These are phyloP conservation scores for Drosophila insularis DNA, from an alignment of 1,140 invertebrate genomes.

Conservation along the genomic window DNA sequence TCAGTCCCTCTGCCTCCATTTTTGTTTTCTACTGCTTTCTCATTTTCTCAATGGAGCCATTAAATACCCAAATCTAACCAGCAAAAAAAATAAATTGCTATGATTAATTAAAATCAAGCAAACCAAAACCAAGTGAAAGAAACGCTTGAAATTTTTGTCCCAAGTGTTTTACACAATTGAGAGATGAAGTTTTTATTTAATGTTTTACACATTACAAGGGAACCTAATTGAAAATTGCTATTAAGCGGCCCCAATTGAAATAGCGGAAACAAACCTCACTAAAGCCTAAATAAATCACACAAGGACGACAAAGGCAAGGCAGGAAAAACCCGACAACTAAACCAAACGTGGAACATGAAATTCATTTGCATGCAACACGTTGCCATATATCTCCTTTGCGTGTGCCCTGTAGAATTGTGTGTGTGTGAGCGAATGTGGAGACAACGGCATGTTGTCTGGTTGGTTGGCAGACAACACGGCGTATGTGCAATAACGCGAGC, in stretches of 20 bases:
- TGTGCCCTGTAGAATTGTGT: neutral
- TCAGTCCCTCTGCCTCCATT: neutral
- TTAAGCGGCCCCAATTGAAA: conserved; percentile 32
- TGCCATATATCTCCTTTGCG: conserved; percentile 40
- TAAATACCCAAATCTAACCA: neutral
- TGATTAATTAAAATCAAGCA: conserved; percentile 1
- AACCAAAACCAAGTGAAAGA: neutral
- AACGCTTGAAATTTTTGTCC: neutral
- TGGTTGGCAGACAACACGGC: conserved; percentile 55
- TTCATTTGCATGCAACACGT: conserved; percentile 79
- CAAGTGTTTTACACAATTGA: neutral
- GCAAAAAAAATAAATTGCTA: conserved; percentile 4
- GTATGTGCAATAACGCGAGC: conserved; percentile 32
- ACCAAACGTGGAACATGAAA: conserved; percentile 51
- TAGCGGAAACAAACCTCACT: neutral
- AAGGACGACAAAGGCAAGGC: conserved; percentile 14
- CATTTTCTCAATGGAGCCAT: neutral
- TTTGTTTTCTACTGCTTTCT: neutral
- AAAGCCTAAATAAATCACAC: conserved; percentile 43
- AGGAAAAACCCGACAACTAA: conserved; percentile 34
- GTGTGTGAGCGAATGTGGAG: neutral
- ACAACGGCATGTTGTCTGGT: conserved; percentile 41
- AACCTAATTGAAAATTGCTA: neutral
- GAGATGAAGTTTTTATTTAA: neutral
- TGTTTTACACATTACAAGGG: conserved; percentile 1